phyloP scores from a whole-genome alignment of 2,797 vertebrate genomes.

The Notolepis coatsorum region DNA sequence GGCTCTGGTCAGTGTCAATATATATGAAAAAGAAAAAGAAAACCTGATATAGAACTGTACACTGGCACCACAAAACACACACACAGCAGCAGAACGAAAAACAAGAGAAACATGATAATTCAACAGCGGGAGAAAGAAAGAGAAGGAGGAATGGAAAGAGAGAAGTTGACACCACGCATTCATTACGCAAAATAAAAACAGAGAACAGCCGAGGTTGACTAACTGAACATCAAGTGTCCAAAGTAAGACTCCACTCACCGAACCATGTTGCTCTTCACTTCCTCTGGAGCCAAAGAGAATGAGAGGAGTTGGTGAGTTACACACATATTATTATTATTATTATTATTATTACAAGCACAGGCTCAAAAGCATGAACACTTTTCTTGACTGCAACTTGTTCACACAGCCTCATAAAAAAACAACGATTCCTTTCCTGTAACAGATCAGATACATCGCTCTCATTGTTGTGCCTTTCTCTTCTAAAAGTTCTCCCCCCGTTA shows the following conservation, averaged over 20 bases:
- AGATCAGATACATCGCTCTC: conserved; percentile 1
- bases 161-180: conserved; percentile 63
- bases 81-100: conserved; percentile 70
- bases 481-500: background rate
- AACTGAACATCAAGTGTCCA: conserved; percentile 23
- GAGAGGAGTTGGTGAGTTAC: conserved; percentile 37
- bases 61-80: conserved; percentile 46
- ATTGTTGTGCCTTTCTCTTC: background rate
- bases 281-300: conserved; percentile 59
- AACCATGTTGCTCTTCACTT: conserved; percentile 77
- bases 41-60: conserved; percentile 12
- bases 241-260: conserved; percentile 76
- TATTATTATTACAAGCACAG: background rate
- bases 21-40: too few species aligned
- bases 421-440: background rate
- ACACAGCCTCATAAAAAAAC: conserved; percentile 21
- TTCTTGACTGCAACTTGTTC: background rate
- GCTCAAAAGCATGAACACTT: background rate
- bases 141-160: conserved; percentile 73
- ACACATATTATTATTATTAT: too few species aligned
- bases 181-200: conserved; percentile 37
- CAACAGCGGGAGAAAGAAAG: conserved; percentile 46
- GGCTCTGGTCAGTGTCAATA: too few species aligned
- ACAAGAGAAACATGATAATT: conserved; percentile 34
- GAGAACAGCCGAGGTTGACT: conserved; percentile 15